Percentiles rank a stretch among this genome's conserved stretches.
phyloP scores from a whole-genome alignment of 2,113 vertebrate species.

The Grantiella picta region DNA sequence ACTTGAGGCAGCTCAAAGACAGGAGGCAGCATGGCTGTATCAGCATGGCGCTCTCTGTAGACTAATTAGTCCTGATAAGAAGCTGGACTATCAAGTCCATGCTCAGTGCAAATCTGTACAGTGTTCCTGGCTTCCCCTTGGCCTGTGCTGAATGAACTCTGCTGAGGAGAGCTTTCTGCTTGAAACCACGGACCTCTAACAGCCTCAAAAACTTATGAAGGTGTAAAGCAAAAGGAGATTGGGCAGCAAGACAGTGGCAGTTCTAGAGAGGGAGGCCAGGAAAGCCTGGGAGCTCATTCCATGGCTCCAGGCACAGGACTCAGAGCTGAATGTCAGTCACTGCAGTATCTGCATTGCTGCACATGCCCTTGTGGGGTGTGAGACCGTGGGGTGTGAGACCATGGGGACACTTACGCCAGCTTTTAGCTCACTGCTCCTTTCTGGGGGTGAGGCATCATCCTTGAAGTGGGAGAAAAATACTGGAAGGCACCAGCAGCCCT shows the following conservation, averaged over 20 bases:
- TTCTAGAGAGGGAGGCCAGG: background rate
- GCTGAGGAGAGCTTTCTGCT: background rate
- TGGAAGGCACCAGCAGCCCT: background rate
- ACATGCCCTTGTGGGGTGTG: background rate
- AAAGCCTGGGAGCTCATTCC: background rate
- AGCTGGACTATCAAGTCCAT: background rate
- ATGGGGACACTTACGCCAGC: accelerated
- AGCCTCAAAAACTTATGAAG: background rate
- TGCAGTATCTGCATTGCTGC: background rate
- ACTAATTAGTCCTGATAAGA: conserved; percentile 29
- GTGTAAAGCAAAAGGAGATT: background rate
- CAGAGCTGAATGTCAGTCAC: background rate
- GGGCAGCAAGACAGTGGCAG: background rate
- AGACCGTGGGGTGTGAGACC: background rate
- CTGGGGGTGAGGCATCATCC: background rate
- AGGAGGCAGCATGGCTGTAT: background rate
- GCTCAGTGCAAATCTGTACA: background rate
- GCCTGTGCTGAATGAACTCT: background rate
- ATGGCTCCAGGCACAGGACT: background rate
- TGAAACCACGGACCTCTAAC: background rate
- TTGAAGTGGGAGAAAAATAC: background rate
- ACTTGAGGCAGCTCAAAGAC: background rate
- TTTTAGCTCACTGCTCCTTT: background rate
- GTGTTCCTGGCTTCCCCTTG: background rate
- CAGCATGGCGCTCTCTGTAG: background rate